Evolutionary conservation across 2,888 invertebrate genomes (phyloP).

Genomic region (Eulithis testata): DNA sequence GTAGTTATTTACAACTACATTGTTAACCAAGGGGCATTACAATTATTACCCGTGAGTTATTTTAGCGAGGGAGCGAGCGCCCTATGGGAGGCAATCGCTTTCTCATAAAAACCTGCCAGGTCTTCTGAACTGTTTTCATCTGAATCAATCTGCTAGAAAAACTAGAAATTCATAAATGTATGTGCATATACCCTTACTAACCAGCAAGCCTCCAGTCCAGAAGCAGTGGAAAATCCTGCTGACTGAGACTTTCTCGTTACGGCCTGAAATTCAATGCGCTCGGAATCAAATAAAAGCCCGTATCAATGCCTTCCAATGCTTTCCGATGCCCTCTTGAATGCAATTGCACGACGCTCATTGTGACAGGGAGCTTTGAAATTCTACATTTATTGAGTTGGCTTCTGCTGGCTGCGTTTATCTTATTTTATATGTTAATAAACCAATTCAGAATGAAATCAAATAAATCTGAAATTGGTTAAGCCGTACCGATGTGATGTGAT

Average conservation of each 20-base stretch:
- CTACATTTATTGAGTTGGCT: constrained; percentile 1
- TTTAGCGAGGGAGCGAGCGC: too few species aligned
- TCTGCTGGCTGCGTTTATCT: neutral
- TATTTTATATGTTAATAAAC: neutral
- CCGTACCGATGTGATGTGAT: too few species aligned
- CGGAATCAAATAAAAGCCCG: constrained; percentile 49
- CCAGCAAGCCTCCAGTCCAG: neutral
- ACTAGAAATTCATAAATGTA: too few species aligned
- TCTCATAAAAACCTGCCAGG: too few species aligned
- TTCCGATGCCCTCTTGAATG: constrained; percentile 41
- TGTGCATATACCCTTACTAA: neutral
- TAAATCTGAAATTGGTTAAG: too few species aligned
- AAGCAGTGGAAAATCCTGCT: neutral
- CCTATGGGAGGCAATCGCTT: too few species aligned
- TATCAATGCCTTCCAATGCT: constrained; percentile 39
- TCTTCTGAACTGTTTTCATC: too few species aligned
- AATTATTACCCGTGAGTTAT: too few species aligned
- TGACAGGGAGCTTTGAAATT: constrained; percentile 47
- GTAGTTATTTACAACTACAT: too few species aligned
- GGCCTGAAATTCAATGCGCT: constrained; percentile 42
- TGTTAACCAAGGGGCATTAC: too few species aligned
- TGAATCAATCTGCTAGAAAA: too few species aligned
- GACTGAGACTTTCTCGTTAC: constrained; percentile 36
- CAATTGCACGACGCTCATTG: constrained; percentile 45
- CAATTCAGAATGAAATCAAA: too few species aligned